phyloP scores from a whole-genome alignment of 2,113 vertebrate genomes.

The Ivindomyrus marchei region DNA sequence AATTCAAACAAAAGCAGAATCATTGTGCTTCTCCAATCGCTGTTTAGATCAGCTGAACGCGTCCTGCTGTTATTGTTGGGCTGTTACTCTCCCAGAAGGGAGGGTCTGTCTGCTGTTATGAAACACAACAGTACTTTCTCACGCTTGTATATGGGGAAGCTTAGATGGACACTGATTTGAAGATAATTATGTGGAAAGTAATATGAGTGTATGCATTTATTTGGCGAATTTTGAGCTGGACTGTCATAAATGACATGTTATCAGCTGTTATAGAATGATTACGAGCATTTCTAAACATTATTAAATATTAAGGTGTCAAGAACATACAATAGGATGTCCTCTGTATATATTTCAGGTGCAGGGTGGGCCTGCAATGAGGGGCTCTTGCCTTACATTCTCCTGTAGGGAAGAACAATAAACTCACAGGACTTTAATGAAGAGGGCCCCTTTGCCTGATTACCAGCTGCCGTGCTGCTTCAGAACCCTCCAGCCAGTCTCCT shows the following conservation, averaged over 20 bases:
- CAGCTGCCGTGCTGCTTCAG: neutral
- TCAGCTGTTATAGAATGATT: neutral
- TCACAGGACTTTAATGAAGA: neutral
- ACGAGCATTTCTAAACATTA: neutral
- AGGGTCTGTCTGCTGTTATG: neutral
- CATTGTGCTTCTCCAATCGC: neutral
- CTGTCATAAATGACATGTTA: neutral
- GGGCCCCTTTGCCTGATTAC: neutral
- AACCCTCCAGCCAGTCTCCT: neutral
- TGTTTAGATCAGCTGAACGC: neutral
- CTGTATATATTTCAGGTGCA: neutral
- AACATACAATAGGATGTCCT: neutral
- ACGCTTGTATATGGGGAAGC: no score
- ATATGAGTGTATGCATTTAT: neutral
- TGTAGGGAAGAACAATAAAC: neutral
- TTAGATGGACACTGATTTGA: neutral
- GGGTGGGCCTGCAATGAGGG: neutral
- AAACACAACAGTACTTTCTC: neutral
- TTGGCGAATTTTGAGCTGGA: neutral
- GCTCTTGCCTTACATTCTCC: neutral
- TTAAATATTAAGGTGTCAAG: neutral
- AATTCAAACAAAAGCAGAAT: constrained; percentile 4
- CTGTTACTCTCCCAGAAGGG: neutral
- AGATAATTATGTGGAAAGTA: neutral
- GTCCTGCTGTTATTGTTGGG: neutral